phyloP scores from a whole-genome alignment of 37 sponge, comb jelly and placozoan species.

The Hexactinellida sp. region DNA sequence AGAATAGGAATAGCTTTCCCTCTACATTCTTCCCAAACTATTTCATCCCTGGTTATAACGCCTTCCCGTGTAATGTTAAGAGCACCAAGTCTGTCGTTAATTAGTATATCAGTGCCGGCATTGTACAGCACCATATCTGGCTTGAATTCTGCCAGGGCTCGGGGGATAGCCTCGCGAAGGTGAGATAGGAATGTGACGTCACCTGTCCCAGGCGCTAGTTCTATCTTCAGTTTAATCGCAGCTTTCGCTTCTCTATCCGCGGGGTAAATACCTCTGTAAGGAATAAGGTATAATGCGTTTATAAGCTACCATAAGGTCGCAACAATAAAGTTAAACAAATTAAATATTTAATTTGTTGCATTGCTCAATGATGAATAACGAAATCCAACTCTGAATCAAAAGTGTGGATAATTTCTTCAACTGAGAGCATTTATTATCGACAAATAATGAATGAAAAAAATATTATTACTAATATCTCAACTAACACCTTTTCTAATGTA shows the following conservation, averaged over 20 bases:
- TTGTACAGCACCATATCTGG: constrained; percentile 82
- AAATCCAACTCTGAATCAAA: neutral
- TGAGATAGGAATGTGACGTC: constrained; percentile 21
- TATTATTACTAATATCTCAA: too few species aligned
- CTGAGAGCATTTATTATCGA: neutral
- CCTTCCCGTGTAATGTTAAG: constrained; percentile 77
- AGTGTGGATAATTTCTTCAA: neutral
- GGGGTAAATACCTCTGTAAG: constrained; percentile 52
- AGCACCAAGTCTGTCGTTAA: constrained; percentile 59
- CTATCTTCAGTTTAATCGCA: constrained; percentile 9
- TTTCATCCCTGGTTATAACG: constrained; percentile 53
- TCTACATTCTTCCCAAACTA: constrained; percentile 44
- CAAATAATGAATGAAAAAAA: neutral
- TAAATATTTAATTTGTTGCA: neutral
- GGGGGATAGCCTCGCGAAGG: constrained; percentile 28
- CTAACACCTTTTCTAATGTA: too few species aligned
- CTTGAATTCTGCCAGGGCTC: constrained; percentile 40
- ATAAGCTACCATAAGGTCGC: neutral
- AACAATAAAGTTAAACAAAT: neutral
- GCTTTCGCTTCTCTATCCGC: constrained; percentile 45
- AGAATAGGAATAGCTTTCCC: constrained; percentile 57
- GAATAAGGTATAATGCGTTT: neutral
- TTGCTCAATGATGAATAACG: neutral
- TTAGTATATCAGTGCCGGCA: constrained; percentile 72
- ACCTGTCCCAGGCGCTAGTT: constrained; percentile 16